Conservation (phyloP, 1,140 invertebrate species). For the Halesus radiatus region DNA sequence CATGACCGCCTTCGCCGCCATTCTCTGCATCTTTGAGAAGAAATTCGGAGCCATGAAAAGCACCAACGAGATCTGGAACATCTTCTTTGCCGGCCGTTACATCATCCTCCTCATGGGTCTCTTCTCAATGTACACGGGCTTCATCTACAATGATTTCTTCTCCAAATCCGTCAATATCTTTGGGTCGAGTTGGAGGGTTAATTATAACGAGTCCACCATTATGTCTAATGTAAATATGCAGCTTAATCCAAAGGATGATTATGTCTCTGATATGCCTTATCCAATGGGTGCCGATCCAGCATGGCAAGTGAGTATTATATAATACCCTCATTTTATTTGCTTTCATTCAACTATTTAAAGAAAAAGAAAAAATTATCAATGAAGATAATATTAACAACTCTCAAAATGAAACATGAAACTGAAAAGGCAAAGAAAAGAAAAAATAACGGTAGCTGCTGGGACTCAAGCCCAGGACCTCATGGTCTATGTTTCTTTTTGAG, state of each 20-base stretch:
- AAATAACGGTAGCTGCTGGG: too few relatives aligned
- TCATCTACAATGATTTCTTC: slow-evolving; percentile 99
- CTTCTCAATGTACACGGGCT: slow-evolving; percentile 97
- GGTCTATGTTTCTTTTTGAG: too few relatives aligned
- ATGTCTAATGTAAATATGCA: slow-evolving; percentile 70
- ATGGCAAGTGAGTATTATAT: slow-evolving; percentile 79
- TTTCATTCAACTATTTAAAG: neutral
- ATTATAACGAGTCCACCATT: slow-evolving; percentile 72
- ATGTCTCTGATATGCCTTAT: slow-evolving; percentile 73
- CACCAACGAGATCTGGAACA: slow-evolving; percentile 93
- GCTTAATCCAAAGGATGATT: slow-evolving; percentile 77
- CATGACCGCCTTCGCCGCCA: slow-evolving; percentile 81
- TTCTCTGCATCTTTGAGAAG: slow-evolving; percentile 85
- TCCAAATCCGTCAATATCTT: slow-evolving; percentile 97
- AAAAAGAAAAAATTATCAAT: too few relatives aligned
- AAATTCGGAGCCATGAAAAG: slow-evolving; percentile 74
- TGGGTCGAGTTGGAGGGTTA: slow-evolving; percentile 83
- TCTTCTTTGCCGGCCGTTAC: slow-evolving; percentile 97
- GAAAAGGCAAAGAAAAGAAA: too few relatives aligned
- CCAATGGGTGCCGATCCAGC: slow-evolving; percentile 90
- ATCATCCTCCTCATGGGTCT: slow-evolving; percentile 97
- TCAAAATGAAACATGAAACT: too few relatives aligned
- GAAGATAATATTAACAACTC: too few relatives aligned
- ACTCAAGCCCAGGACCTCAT: too few relatives aligned
- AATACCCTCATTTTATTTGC: too few relatives aligned